A percentile compares a stretch with the other conserved stretches of the same genome.
Conservation (phyloP, 1,140 invertebrate species). For the Mercenaria mercenaria region DNA sequence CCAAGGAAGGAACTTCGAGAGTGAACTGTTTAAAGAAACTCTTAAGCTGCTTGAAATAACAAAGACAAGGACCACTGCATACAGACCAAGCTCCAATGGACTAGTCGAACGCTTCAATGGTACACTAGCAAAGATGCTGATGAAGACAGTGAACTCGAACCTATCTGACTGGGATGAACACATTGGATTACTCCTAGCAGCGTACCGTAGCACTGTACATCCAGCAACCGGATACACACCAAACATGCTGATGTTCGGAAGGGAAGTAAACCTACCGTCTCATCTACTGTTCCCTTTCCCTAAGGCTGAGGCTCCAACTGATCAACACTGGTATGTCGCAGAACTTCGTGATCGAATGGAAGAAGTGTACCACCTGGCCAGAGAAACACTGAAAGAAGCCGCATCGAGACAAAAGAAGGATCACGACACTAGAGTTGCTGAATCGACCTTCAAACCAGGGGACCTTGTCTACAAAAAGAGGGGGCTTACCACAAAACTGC, state of each 20-base stretch:
- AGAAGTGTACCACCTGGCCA: neutral
- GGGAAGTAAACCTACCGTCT: slow-evolving; percentile 40
- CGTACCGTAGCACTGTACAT: slow-evolving; percentile 20
- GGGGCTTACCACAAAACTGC: neutral
- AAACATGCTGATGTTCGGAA: no score
- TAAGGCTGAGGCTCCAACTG: no score
- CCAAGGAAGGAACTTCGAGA: no score
- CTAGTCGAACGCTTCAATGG: no score
- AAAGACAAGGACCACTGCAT: no score
- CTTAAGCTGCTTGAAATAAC: no score
- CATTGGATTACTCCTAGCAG: slow-evolving; percentile 18
- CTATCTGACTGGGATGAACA: slow-evolving; percentile 56
- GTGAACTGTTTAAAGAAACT: no score
- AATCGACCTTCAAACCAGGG: no score
- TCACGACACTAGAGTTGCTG: neutral
- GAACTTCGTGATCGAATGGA: neutral
- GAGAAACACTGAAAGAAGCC: neutral
- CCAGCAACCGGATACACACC: slow-evolving; percentile 27
- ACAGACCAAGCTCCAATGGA: no score
- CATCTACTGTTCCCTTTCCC: slow-evolving; percentile 16
- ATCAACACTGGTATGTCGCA: neutral
- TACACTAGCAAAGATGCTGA: no score
- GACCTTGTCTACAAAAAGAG: neutral
- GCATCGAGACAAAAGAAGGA: neutral
- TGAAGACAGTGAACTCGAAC: neutral